Percentiles rank a stretch among this genome's conserved stretches.
Conservation (phyloP, 2,113 vertebrate genomes). For the Marmota flaviventris region DNA sequence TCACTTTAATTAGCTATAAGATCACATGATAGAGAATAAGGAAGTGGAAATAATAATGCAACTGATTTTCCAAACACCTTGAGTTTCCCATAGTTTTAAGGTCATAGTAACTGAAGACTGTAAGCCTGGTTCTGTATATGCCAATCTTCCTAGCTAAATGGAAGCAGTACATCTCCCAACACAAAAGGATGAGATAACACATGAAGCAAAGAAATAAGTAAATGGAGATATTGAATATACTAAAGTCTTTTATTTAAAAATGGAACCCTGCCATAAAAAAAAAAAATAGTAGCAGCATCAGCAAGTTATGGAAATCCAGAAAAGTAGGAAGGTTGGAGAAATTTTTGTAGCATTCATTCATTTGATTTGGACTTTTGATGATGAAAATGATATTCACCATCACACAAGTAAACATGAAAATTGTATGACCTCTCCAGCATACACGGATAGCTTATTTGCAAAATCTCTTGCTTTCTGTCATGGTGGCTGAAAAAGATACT, state of each 20-base stretch:
- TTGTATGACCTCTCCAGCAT: neutral
- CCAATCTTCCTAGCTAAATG: slow-evolving; percentile 1
- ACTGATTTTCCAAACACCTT: neutral
- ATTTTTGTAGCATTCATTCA: neutral
- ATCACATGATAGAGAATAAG: neutral
- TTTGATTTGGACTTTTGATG: neutral
- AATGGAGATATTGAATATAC: neutral
- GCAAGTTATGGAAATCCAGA: neutral
- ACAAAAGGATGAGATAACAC: neutral
- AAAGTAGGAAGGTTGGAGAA: neutral
- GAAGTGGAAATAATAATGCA: neutral
- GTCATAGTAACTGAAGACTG: neutral
- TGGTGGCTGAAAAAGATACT: neutral
- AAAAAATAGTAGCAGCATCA: neutral
- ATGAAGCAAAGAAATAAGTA: neutral
- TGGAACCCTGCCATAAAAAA: neutral
- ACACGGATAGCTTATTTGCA: neutral
- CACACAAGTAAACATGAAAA: neutral
- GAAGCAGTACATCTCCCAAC: neutral
- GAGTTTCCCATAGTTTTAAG: neutral
- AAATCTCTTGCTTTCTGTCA: neutral
- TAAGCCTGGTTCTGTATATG: neutral
- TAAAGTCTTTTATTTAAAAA: slow-evolving; percentile 34
- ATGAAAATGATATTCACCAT: neutral
- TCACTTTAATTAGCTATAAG: neutral